These are phyloP conservation scores for Botia almorhae DNA, from an alignment of 2,797 vertebrate genomes.

Conservation along the genomic window DNA sequence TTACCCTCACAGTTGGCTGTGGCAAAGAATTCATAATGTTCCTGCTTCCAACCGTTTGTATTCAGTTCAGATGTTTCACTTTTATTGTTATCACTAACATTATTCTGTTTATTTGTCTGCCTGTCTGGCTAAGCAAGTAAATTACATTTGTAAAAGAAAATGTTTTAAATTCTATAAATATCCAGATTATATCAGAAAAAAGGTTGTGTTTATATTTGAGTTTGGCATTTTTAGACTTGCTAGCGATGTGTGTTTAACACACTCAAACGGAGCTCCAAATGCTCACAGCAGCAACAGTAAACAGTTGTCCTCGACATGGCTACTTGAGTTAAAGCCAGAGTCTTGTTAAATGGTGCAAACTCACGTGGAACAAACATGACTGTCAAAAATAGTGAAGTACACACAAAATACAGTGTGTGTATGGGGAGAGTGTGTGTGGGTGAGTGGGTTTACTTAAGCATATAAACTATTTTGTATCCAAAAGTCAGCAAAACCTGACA, in stretches of 20 bases:
- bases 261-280: too few relatives aligned
- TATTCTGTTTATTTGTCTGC: constrained; percentile 54
- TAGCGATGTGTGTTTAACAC: too few relatives aligned
- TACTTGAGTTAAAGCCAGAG: constrained; percentile 2
- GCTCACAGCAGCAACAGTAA: not conserved
- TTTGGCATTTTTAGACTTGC: too few relatives aligned
- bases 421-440: too few relatives aligned
- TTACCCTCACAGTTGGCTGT: constrained; percentile 63
- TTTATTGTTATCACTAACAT: constrained; percentile 51
- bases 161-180: too few relatives aligned
- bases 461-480: too few relatives aligned
- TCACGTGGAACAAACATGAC: constrained; percentile 10
- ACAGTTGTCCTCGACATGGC: constrained; percentile 12
- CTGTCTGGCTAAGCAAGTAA: constrained; percentile 38
- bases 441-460: too few relatives aligned
- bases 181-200: too few relatives aligned
- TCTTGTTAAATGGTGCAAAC: constrained; percentile 3
- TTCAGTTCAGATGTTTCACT: constrained; percentile 60
- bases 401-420: too few relatives aligned
- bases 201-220: too few relatives aligned
- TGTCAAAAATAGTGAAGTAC: constrained; percentile 32
- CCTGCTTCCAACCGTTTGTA: constrained; percentile 57
- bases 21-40: constrained; percentile 58
- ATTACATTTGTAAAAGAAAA: constrained; percentile 29
- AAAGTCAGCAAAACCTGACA: too few relatives aligned